Base-by-base conservation (phyloP, 2,797 vertebrate species). In the Avahi laniger region DNA sequence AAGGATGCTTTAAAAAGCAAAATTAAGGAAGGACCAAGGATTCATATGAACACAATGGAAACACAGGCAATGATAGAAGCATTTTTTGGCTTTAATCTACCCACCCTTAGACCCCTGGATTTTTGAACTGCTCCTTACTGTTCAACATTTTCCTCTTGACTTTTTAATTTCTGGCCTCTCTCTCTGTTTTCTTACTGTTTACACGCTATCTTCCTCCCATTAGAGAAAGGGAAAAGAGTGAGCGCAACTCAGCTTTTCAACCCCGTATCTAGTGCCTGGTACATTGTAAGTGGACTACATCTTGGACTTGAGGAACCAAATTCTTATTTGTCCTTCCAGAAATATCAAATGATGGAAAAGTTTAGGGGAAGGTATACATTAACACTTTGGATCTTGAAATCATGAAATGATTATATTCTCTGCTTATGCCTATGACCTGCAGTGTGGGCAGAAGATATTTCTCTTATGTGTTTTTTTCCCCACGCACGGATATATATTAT, bases 1-100 rank as follows among this genome's bases (percentile, higher is more conserved):
- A 95, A 86, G 48, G 43, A 83, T 84, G 10, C 63, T 90, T 95
- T 84, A 63, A 24, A 92, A 90, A 70, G 38, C 9, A 78, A 67
- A 59, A 30, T 33, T 95, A 83, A 87, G 46, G 8, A 59, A 63
- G 52, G 10, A 35, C 5, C 59, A 72, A 67, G 50, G 35, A n/a
- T 79, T 80, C 30, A 12, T 6, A 35, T 57, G 6, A 76, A 52
- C 7, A 30, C 30, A 38, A 41, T 57, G 41, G 24, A 80, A 88
- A 67, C 67, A 43, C 0, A 65, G 63, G 5, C 7, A 46, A 63
- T 54, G 50, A 10, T 0, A 67, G 48, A 26, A 61, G 12, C 35
- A 35, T 30, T 50, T 35, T 52, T 93, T 61, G 41, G 50, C 18
- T 69, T 85, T 18, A 54, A 1, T 33, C 35, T 85, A 14, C 12